Percentiles rank a stretch among this genome's conserved stretches.
Evolutionary conservation across 2,888 invertebrate species (phyloP).

Genomic region (Meghimatium bilineatum): DNA sequence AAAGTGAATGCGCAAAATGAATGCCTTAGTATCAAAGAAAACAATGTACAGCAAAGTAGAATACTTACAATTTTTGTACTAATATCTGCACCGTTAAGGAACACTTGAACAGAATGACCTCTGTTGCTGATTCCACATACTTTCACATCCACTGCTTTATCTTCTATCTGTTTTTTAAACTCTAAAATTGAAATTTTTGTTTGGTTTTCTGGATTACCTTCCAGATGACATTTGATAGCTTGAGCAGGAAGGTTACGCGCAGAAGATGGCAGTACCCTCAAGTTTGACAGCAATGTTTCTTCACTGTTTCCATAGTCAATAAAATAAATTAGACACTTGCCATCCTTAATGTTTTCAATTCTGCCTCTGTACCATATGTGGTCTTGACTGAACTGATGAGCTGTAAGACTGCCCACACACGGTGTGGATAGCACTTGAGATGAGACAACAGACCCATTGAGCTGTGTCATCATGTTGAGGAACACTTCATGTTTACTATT

Average conservation of each 20-base stretch:
- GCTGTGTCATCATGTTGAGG: conserved; percentile 22
- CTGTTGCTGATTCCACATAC: not conserved
- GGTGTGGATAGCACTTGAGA: not conserved
- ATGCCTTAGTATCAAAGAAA: not conserved
- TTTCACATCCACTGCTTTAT: conserved; percentile 20
- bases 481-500: conserved; percentile 75
- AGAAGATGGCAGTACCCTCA: conserved; percentile 55
- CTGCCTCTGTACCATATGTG: conserved; percentile 63
- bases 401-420: conserved; percentile 57
- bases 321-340: conserved; percentile 56
- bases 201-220: conserved; percentile 42
- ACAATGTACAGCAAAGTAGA: too few species aligned
- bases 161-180: conserved; percentile 18
- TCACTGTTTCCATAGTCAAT: conserved; percentile 72
- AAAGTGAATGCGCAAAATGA: not conserved
- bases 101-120: conserved; percentile 35
- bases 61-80: not conserved
- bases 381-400: conserved; percentile 52
- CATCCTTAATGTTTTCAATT: conserved; percentile 50
- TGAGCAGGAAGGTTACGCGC: conserved; percentile 58
- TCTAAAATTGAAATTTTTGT: not conserved
- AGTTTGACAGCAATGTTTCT: conserved; percentile 43
- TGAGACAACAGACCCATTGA: conserved; percentile 10
- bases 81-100: conserved; percentile 13
- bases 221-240: conserved; percentile 61